phyloP scores from a whole-genome alignment of 2,113 vertebrate genomes.

The Gymnogyps californianus region DNA sequence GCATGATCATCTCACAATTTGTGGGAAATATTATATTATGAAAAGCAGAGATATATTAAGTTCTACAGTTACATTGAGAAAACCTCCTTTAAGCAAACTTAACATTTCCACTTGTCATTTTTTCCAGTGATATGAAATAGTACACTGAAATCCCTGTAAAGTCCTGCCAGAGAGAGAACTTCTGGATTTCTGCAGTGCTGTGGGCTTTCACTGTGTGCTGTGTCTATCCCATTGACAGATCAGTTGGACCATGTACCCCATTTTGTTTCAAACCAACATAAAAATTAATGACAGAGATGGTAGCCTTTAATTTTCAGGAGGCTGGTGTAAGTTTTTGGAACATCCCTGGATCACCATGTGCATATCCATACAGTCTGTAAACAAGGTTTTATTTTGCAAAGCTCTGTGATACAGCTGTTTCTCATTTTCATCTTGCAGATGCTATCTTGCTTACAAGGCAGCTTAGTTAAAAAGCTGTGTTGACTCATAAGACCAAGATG shows the following conservation, averaged over 20 bases:
- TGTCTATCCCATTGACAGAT: not conserved
- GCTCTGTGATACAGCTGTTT: constrained; percentile 58
- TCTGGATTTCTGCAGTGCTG: not conserved
- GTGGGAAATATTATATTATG: not conserved
- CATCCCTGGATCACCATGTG: not conserved
- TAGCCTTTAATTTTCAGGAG: not conserved
- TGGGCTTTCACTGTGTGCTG: not conserved
- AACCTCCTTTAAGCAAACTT: not conserved
- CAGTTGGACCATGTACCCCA: not conserved
- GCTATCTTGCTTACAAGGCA: constrained; percentile 57
- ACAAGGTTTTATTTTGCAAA: constrained; percentile 35
- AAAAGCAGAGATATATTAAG: not conserved
- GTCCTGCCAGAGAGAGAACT: not conserved
- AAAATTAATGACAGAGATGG: not conserved
- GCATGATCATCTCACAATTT: not conserved
- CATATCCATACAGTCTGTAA: constrained; percentile 3
- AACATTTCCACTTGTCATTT: constrained; percentile 1
- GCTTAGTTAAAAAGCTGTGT: constrained; percentile 33
- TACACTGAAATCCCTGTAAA: not conserved
- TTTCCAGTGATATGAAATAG: not conserved
- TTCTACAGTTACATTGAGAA: not conserved
- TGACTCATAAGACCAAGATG: constrained; percentile 53
- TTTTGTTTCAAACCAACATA: not conserved
- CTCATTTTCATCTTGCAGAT: constrained; percentile 62
- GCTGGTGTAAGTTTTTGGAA: not conserved